Conservation (phyloP, 2,113 vertebrate species). For the Antennarius striatus region DNA sequence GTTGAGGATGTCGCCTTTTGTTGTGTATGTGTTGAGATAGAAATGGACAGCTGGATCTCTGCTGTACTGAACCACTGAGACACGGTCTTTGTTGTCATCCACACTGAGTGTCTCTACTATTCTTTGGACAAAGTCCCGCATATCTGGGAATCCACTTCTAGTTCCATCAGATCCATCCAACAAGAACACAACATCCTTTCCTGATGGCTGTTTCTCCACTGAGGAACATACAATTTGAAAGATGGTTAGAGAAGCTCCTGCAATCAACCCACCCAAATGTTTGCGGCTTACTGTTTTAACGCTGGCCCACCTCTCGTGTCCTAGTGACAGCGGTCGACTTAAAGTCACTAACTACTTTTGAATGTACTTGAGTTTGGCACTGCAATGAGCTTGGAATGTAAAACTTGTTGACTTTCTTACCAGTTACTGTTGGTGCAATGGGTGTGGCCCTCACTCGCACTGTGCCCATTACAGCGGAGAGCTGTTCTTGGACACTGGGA, state of each 20-base stretch:
- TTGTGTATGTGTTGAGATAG: conserved; percentile 53
- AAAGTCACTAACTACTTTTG: not conserved
- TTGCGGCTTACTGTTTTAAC: not conserved
- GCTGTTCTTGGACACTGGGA: conserved; percentile 35
- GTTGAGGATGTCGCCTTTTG: conserved; percentile 24
- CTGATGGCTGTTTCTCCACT: not conserved
- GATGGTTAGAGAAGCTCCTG: too few species aligned
- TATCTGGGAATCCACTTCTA: conserved; percentile 40
- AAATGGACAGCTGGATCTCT: conserved; percentile 51
- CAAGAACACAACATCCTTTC: conserved; percentile 48
- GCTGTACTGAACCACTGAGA: conserved; percentile 63
- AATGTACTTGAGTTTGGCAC: not conserved
- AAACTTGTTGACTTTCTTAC: conserved; percentile 6
- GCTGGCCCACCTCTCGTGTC: not conserved
- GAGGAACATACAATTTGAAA: not conserved
- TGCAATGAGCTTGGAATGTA: not conserved
- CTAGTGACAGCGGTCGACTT: not conserved
- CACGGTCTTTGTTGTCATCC: conserved; percentile 51
- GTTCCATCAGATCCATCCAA: conserved; percentile 63
- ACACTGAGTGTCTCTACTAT: conserved; percentile 56
- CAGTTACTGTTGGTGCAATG: conserved; percentile 16
- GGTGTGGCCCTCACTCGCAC: not conserved
- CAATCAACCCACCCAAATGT: too few species aligned
- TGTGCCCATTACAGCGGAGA: conserved; percentile 6
- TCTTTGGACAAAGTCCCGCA: conserved; percentile 52